Evolutionary conservation across 2,797 vertebrate species (phyloP), one percentile per base, ranked within the genome.

Genomic region (Paguma larvata): DNA sequence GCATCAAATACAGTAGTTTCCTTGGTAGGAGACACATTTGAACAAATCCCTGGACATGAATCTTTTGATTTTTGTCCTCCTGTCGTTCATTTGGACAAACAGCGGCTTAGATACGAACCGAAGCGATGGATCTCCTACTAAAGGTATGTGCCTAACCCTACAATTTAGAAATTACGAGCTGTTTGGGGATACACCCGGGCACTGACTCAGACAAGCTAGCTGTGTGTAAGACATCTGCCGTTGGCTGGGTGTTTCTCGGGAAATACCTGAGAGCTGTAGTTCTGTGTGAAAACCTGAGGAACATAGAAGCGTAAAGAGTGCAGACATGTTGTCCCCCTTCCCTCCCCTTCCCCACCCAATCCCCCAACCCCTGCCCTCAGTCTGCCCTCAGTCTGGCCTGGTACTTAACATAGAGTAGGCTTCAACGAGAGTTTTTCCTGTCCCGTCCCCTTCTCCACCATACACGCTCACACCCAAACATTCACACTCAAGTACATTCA

Each of bases 81-180:
- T 97, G 87, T 91, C 94, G 46, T 80, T 44, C 70, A n/a, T 96
- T 94, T 96, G 94, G 88, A 53, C 88, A 79, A 75, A 30, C 6
- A 85, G 5, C 51, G 91, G 73, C 90, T 91, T 91, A 78, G 44
- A 89, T 84, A 75, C 5, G 70, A 97, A n/a, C 25, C 15, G 59
- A 53, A 96, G 1, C 10, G 3, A 92, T 79, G 67, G 0, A 44
- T 67, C 67, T 68, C 21, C 46, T 85, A 78, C 44, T 13, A 48
- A 32, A 94, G 95, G 98, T 97, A 96, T 13, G 91, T 96, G 30
- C 23, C 67, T 95, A 93, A 88, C 51, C 32, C 96, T 95, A 84
- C 96, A 63, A 30, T 38, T 88, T 38, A 44, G 34, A 93, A 80
- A 65, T 85, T 90, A 78, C 62, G 6, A 89, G 53, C 25, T 95